Evolutionary conservation across 2,888 invertebrate genomes (phyloP).

Genomic region (Cryptocephalus primarius): DNA sequence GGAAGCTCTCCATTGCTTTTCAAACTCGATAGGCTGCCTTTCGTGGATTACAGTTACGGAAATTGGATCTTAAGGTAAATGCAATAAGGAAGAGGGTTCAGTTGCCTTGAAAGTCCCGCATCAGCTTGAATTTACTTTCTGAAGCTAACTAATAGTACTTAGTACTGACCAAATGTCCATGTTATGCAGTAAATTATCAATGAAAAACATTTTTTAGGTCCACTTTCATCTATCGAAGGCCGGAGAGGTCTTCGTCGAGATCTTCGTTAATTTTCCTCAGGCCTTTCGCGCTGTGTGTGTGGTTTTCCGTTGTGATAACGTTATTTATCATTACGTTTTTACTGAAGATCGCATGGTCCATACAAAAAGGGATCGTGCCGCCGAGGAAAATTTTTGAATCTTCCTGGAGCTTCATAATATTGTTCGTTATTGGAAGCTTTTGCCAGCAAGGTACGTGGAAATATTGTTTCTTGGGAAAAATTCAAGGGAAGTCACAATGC

Average conservation of each 20-base stretch:
- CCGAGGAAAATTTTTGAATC: slow-evolving; percentile 25
- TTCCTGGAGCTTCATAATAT: slow-evolving; percentile 37
- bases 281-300: slow-evolving; percentile 48
- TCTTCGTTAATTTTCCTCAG: slow-evolving; percentile 52
- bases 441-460: slow-evolving; percentile 28
- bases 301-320: slow-evolving; percentile 37
- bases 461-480: background rate
- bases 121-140: too few relatives aligned
- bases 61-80: slow-evolving; percentile 50
- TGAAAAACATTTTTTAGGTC: slow-evolving; percentile 37
- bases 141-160: too few relatives aligned
- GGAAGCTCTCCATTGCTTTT: slow-evolving; percentile 57
- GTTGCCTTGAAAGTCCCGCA: too few relatives aligned
- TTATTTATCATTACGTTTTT: slow-evolving; percentile 19
- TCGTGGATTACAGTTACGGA: slow-evolving; percentile 41
- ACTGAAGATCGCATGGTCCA: slow-evolving; percentile 20
- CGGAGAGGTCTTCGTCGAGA: slow-evolving; percentile 43
- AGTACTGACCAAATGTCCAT: background rate
- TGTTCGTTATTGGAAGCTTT: slow-evolving; percentile 33
- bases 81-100: background rate
- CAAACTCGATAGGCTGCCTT: slow-evolving; percentile 45
- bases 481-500: too few relatives aligned
- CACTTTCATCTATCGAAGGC: slow-evolving; percentile 57
- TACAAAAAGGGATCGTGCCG: slow-evolving; percentile 13
- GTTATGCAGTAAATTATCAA: too few relatives aligned